Evolutionary conservation across 2,113 vertebrate genomes (phyloP).

Genomic region (Pholis gunnellus): DNA sequence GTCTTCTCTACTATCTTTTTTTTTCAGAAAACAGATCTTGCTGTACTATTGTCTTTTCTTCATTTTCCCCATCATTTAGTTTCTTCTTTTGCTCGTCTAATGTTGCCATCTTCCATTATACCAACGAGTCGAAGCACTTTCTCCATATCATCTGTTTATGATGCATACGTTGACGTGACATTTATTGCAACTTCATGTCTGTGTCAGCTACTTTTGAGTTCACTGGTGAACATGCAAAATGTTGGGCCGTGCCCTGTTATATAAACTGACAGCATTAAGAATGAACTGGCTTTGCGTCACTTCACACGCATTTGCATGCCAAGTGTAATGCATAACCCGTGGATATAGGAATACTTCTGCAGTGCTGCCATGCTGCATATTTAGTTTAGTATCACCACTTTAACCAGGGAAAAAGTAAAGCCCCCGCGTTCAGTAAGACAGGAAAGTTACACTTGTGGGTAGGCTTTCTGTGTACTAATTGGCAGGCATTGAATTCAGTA

Average conservation of each 20-base stretch:
- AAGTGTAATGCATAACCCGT: conserved; percentile 20
- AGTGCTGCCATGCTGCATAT: conserved; percentile 27
- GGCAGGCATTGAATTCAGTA: background rate
- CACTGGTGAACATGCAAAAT: background rate
- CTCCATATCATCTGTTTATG: conserved; percentile 27
- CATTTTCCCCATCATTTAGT: conserved; percentile 34
- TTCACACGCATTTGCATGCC: conserved; percentile 15
- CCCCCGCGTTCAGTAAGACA: conserved; percentile 1
- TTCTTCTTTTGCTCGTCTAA: background rate
- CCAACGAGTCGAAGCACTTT: conserved; percentile 31
- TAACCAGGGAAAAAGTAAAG: conserved; percentile 9
- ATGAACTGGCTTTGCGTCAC: conserved; percentile 6
- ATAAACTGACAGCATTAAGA: conserved; percentile 6
- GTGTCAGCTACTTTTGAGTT: conserved; percentile 4
- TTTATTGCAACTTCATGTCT: background rate
- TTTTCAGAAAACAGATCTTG: conserved; percentile 2
- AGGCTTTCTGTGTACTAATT: conserved; percentile 4
- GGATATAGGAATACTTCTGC: conserved; percentile 23
- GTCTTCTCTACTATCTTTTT: conserved; percentile 10
- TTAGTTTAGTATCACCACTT: conserved; percentile 12
- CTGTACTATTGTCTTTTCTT: conserved; percentile 7
- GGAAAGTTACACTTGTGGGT: background rate
- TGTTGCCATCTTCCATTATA: conserved; percentile 5
- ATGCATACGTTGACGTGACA: conserved; percentile 1
- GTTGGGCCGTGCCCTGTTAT: background rate